Percentiles rank a stretch among this genome's conserved stretches.
Evolutionary conservation across 2,888 invertebrate species (phyloP).

Genomic region (Lomographa bimaculata): DNA sequence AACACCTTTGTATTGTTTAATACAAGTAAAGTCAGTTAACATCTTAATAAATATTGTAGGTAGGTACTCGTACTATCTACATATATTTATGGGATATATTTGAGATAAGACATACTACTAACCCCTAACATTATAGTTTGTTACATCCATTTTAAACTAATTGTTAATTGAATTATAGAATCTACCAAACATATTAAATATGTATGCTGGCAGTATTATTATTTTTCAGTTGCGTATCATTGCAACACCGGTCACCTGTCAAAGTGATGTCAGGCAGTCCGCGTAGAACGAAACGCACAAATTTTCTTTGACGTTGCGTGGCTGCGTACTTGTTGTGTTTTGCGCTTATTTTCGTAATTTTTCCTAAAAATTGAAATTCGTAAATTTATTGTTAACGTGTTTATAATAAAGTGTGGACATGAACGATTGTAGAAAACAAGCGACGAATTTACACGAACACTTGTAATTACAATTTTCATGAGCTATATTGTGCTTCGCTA

Average conservation of each 20-base stretch:
- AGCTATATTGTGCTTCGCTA: slow-evolving; percentile 20
- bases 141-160: no score
- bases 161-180: no score
- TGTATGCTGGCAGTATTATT: slow-evolving; percentile 12
- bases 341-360: slow-evolving; percentile 48
- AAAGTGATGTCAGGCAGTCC: slow-evolving; percentile 6
- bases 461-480: slow-evolving; percentile 22
- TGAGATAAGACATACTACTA: no score
- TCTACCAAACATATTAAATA: slow-evolving; percentile 1
- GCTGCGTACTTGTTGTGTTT: slow-evolving; percentile 54
- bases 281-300: slow-evolving; percentile 23
- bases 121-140: no score
- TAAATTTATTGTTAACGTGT: slow-evolving; percentile 22
- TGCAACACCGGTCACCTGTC: slow-evolving; percentile 23
- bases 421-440: slow-evolving; percentile 7
- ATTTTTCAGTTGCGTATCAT: slow-evolving; percentile 1
- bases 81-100: no score
- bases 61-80: no score
- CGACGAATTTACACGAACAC: slow-evolving; percentile 5
- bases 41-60: no score
- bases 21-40: no score
- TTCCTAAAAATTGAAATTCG: slow-evolving; percentile 33
- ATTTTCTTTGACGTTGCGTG: slow-evolving; percentile 59
- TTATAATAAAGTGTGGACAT: slow-evolving; percentile 14
- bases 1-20: no score